Conservation (phyloP, 2,113 vertebrate species). For the Carettochelys insculpta region DNA sequence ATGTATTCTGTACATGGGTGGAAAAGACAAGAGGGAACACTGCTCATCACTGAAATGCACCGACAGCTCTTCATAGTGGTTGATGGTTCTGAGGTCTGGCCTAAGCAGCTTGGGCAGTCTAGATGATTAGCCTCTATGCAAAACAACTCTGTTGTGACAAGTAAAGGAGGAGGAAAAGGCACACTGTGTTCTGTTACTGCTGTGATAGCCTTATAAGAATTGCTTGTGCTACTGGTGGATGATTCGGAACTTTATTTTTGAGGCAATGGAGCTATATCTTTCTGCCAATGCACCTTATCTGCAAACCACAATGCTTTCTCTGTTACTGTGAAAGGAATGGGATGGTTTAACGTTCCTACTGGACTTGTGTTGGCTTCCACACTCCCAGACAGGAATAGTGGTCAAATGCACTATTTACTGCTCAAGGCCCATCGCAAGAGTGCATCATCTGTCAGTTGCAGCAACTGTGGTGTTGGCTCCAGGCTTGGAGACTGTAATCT, state of each 20-base stretch:
- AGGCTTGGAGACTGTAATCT: neutral
- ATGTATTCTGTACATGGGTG: no score
- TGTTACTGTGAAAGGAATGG: rapidly evolving
- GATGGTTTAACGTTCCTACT: rapidly evolving
- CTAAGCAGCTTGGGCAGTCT: rapidly evolving
- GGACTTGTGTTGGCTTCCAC: rapidly evolving
- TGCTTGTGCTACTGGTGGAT: neutral
- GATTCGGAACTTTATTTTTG: neutral
- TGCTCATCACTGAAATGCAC: rapidly evolving
- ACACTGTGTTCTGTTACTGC: rapidly evolving
- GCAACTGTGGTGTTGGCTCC: neutral
- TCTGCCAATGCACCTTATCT: neutral
- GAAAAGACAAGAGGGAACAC: no score
- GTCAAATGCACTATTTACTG: neutral
- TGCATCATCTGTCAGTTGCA: neutral
- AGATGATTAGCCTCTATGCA: rapidly evolving
- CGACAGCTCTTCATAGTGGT: rapidly evolving
- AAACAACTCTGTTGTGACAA: rapidly evolving
- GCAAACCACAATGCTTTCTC: no score
- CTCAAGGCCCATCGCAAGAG: neutral
- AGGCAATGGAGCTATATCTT: neutral
- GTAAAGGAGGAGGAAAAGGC: neutral
- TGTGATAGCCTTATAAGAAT: neutral
- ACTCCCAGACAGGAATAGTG: neutral
- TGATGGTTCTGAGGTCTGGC: rapidly evolving